Base-by-base conservation (phyloP, 2,888 invertebrate species). In the Nipponacmea schrenckii region DNA sequence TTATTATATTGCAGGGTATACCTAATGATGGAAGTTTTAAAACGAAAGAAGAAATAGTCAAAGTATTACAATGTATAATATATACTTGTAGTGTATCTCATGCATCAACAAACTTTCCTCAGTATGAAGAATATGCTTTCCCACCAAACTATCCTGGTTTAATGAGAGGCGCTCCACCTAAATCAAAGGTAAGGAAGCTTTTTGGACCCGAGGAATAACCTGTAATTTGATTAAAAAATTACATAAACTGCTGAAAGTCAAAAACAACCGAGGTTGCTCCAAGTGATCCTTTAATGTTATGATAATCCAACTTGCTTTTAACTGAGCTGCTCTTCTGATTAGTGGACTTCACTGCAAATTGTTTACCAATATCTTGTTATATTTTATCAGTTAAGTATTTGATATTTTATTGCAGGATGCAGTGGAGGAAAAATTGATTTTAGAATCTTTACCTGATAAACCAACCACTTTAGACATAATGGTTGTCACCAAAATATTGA, bases 401-500 rank as follows among this genome's bases (percentile, higher is more conserved):
- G 39, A 39, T 39, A 7, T 39, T 2, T 5, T 7, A 39, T 39
- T 39, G 10, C 78, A 86, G 87, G 77, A 69, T 24, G 77, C 84
- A 14, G 72, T 81, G 50, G 83, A 85, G 14, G 89, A 89, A 72
- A 71, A 76, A 8, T 87, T 89, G 68, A 82, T 90, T 62, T 72
- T 90, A 70, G 72, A 72, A 2, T 75, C 82, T 24, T 74, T 90
- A 62, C 90, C 90, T 15, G 83, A 86, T 77, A 86, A 87, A 74
- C 82, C 85, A 20, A 81, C 83, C 8, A 89, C 89, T 0, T 72
- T 89, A 65, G 88, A 89, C 77, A 86, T 88, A 62, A 89, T 90
- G 88, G 85, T 87, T n/a, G 89, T 90, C 67, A 90, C 89, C 0
- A 88, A 88, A 76, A 84, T 90, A 24, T 84, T 90, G 48, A 89